Conservation (phyloP, 2,113 vertebrate genomes). For the Oncorhynchus kisutch region DNA sequence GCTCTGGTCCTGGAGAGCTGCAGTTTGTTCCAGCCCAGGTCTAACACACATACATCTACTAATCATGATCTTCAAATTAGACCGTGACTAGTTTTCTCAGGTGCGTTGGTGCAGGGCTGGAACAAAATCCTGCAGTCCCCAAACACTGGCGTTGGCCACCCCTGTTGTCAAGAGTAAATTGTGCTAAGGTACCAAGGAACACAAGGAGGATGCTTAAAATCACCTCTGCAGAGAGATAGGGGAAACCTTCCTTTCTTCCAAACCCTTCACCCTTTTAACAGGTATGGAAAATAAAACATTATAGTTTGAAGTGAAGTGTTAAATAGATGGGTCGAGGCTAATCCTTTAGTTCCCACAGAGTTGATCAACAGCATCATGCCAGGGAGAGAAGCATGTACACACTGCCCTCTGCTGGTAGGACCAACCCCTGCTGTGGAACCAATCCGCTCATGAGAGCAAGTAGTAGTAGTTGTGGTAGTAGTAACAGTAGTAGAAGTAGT, state of each 20-base stretch:
- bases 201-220: neutral
- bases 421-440: neutral
- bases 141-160: neutral
- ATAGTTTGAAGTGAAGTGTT: neutral
- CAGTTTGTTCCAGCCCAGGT: neutral
- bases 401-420: constrained; percentile 57
- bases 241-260: neutral
- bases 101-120: neutral
- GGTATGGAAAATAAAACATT: neutral
- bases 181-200: neutral
- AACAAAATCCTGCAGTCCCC: neutral
- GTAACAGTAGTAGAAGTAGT: too few relatives aligned
- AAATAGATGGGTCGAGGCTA: neutral
- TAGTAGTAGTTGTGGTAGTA: too few relatives aligned
- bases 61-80: neutral
- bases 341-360: neutral
- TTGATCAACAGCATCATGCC: neutral
- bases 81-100: neutral
- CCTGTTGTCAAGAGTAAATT: neutral
- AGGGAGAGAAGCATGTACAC: constrained; percentile 21
- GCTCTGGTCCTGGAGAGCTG: neutral
- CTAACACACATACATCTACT: neutral
- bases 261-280: neutral
- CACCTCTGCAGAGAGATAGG: neutral
- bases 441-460: neutral